These are phyloP conservation scores for Henicopernis longicauda DNA, from an alignment of 2,113 vertebrate species.

Conservation along the genomic window DNA sequence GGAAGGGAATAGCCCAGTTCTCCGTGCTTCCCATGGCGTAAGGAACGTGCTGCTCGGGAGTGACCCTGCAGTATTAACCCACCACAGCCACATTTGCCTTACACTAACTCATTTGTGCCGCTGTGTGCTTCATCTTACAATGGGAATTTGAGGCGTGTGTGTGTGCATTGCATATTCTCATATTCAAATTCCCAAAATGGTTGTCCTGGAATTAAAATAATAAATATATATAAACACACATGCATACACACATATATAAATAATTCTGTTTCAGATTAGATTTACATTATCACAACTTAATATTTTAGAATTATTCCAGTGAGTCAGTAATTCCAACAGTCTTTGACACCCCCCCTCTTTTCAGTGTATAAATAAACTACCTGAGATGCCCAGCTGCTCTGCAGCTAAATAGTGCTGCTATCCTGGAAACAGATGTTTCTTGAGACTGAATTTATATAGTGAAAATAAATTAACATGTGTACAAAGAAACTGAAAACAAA, in stretches of 20 bases:
- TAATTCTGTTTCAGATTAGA: neutral
- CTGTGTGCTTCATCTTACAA: neutral
- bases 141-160: neutral
- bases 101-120: neutral
- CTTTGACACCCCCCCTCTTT: neutral
- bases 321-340: neutral
- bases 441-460: neutral
- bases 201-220: neutral
- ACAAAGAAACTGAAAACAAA: neutral
- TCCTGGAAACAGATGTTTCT: neutral
- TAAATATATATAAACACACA: neutral
- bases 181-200: neutral
- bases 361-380: neutral
- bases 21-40: fast-evolving
- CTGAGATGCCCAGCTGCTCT: neutral
- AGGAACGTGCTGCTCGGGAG: neutral
- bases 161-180: neutral
- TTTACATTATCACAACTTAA: neutral
- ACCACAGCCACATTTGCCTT: neutral
- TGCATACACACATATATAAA: neutral
- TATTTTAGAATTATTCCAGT: neutral
- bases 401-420: neutral
- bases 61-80: neutral
- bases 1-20: neutral
- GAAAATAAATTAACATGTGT: neutral